These are phyloP conservation scores for Fulmarus glacialis DNA, from an alignment of 2,113 vertebrate genomes.

Conservation along the genomic window DNA sequence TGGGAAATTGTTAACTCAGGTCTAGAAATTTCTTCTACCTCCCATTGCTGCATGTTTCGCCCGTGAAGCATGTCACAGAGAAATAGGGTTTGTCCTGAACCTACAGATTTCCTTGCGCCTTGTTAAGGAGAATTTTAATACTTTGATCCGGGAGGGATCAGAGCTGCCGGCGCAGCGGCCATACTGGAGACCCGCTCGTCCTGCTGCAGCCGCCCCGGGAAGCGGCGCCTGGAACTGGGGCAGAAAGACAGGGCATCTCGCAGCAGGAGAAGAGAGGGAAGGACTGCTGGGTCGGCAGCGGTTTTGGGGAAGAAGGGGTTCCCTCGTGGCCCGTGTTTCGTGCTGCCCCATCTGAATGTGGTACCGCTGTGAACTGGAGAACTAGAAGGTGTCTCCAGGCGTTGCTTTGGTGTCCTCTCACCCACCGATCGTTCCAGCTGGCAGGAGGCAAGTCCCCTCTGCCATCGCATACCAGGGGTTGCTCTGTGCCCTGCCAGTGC, in stretches of 20 bases:
- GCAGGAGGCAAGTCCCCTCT: not conserved
- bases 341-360: not conserved
- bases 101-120: not conserved
- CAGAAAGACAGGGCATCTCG: accelerated
- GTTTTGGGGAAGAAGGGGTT: not conserved
- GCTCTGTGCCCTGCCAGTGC: not conserved
- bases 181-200: not conserved
- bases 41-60: accelerated
- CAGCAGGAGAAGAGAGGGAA: not conserved
- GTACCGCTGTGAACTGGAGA: not conserved
- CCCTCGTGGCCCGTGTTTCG: accelerated
- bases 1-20: not conserved
- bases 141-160: not conserved
- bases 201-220: not conserved
- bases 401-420: not conserved
- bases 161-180: not conserved
- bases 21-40: not conserved
- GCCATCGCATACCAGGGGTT: not conserved
- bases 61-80: accelerated
- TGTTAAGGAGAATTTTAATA: not conserved
- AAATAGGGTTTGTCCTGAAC: accelerated
- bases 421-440: accelerated
- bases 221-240: accelerated
- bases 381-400: not conserved
- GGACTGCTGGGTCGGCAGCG: accelerated